phyloP scores from a whole-genome alignment of 2,113 vertebrate genomes.

The Mastomys natalensis region DNA sequence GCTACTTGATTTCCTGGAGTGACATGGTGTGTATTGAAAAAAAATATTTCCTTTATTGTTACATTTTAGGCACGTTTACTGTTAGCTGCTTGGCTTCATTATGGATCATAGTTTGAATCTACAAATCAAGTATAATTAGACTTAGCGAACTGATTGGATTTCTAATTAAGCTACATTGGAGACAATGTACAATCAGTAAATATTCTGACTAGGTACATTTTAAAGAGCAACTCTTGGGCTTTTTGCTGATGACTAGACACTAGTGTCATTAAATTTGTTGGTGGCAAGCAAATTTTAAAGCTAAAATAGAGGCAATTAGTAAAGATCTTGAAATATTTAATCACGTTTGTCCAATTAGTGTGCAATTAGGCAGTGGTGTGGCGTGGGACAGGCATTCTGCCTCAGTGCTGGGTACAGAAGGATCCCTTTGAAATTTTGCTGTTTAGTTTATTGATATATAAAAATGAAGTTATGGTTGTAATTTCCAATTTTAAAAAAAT shows the following conservation, averaged over 20 bases:
- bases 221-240: conserved; percentile 94
- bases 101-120: conserved; percentile 93
- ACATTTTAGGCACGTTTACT: conserved; percentile 92
- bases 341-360: conserved; percentile 99
- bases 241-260: conserved; percentile 94
- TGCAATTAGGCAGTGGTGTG: conserved; percentile 99
- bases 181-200: conserved; percentile 94
- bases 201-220: conserved; percentile 94
- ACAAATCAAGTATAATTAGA: conserved; percentile 95
- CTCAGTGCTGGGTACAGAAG: conserved; percentile 93
- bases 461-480: conserved; percentile 93
- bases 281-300: conserved; percentile 97
- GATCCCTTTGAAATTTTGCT: conserved; percentile 92
- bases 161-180: conserved; percentile 94
- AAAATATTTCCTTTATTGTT: conserved; percentile 91
- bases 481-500: conserved; percentile 94
- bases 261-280: conserved; percentile 95
- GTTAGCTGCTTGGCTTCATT: conserved; percentile 91
- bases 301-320: conserved; percentile 99
- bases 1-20: conserved; percentile 86
- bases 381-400: conserved; percentile 94
- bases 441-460: conserved; percentile 95
- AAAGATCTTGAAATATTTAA: conserved; percentile 99
- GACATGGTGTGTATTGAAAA: conserved; percentile 86
- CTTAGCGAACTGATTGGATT: conserved; percentile 94